A percentile compares a stretch with the other conserved stretches of the same genome.
phyloP scores from a whole-genome alignment of 2,797 vertebrate genomes.

The Vultur gryphus region DNA sequence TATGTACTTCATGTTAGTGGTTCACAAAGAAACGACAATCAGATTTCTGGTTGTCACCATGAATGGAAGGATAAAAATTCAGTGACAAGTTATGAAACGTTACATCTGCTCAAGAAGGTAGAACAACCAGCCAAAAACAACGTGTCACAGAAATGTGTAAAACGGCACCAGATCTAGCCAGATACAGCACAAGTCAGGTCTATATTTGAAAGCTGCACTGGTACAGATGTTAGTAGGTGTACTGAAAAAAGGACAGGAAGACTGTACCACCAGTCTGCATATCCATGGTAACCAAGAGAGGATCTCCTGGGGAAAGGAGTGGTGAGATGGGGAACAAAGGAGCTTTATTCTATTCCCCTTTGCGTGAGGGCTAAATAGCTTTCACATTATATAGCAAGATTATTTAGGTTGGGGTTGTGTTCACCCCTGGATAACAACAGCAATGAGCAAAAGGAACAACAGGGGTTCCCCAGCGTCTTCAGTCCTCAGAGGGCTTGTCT shows the following conservation, averaged over 20 bases:
- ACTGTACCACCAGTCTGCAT: background rate
- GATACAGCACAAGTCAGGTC: background rate
- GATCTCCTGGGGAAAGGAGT: background rate
- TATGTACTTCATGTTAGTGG: background rate
- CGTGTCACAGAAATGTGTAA: background rate
- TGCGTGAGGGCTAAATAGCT: background rate
- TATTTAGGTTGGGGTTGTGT: background rate
- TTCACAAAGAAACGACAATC: background rate
- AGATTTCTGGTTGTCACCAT: background rate
- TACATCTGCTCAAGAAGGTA: conserved; percentile 21
- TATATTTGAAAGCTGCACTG: background rate
- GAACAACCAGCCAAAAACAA: background rate
- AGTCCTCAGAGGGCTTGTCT: background rate
- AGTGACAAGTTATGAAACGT: conserved; percentile 21
- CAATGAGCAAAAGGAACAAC: background rate
- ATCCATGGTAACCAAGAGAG: conserved; percentile 19
- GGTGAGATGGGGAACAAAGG: background rate
- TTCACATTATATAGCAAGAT: background rate
- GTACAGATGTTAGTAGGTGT: conserved; percentile 46
- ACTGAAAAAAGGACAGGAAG: background rate
- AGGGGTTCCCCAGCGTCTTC: background rate
- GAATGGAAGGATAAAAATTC: conserved; percentile 49
- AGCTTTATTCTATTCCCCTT: background rate
- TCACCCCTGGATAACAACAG: background rate
- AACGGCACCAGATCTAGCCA: background rate